Base-by-base conservation (phyloP, 2,113 vertebrate species). In the Xyrauchen texanus region DNA sequence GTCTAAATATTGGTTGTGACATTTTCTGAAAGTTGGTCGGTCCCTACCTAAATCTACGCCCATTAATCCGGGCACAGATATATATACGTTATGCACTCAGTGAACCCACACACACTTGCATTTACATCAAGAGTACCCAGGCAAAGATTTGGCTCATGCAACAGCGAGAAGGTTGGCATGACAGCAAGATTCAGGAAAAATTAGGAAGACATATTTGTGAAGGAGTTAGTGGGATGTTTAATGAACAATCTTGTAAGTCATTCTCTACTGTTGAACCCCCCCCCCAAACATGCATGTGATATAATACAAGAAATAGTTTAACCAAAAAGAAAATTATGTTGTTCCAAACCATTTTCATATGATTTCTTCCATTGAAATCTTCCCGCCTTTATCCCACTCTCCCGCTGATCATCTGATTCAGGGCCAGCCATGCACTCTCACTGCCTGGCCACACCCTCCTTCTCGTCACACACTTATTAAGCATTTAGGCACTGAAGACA, bases 141-240 rank as follows among this genome's bases (percentile, higher is more conserved):
- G 46, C 63, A 15, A 74, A 74, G 15, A 74, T 51, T 47, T 63
- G 46, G 9, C 72, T 74, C 7, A 3, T 74, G 72, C 57, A 34
- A 34, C 21, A 74, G 45, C 11, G 58, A 62, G 58, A 58, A 74
- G 71, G 58, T 11, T 63, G 58, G 45, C 1, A 7, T 51, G 72
- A 52, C 16, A 11, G 55, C 60, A 8, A 73, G 45, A 55, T 47
- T 60, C 6, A 60, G 47, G n/a, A 12, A 15, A n/a, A 60, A 60
- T 47, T 8, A 61, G 44, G 70, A 73, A 63, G 57, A 63, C 16
- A 70, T 42, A 21, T 74, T 63, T 74, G 58, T 63, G 72, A 74
- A 60, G 72, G 58, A 74, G 72, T 74, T 62, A 63, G 72, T 74
- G 72, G 72, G 72, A 63, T 5, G 45, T 63, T 63, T 63, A 5